Base-by-base conservation (phyloP, 2,797 vertebrate genomes). In the Nannoperca australis region DNA sequence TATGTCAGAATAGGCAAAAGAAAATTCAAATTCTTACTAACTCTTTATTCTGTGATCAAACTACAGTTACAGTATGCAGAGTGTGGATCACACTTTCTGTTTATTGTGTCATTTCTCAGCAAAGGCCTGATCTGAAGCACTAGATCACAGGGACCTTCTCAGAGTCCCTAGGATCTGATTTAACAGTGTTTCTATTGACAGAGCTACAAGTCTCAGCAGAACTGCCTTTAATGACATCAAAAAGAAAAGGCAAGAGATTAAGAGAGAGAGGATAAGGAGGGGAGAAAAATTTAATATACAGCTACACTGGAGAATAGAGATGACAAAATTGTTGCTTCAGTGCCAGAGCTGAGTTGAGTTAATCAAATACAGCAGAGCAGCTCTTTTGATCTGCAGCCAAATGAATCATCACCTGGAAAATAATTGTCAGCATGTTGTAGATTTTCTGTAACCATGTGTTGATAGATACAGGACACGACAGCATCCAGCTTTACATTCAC, bases 341-440 rank as follows among this genome's bases (percentile, higher is more conserved):
- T 68, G 81, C 66, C 78, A 75, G 42, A 63, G 40, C 85, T 53
- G 84, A 73, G 81, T 75, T 83, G 6, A 34, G 34, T 6, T 34
- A 88, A 84, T 42, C 68, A 80, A 82, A 91, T 84, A 79, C 49
- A 45, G 59, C 76, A 75, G 36, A 74, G 77, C 73, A 40, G 73
- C 70, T 75, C 64, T 73, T 85, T 84, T 78, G 61, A 78, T 83
- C 67, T 72, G 59, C n/a, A 36, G 76, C 85, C 86, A 89, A 88
- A 70, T 77, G 83, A 90, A 88, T 90, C 85, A 88, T 87, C 84
- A 86, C 85, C 84, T 88, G 85, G 68, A 88, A 91, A 85, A 89
- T 88, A 75, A 87, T 85, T 82, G 40, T 66, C 47, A 45, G 68
- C 54, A 7, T 50, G 67, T 44, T 69, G 62, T 22, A 34, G 42